Evolutionary conservation across 2,888 invertebrate genomes (phyloP).

Genomic region (Lymantria dispar): DNA sequence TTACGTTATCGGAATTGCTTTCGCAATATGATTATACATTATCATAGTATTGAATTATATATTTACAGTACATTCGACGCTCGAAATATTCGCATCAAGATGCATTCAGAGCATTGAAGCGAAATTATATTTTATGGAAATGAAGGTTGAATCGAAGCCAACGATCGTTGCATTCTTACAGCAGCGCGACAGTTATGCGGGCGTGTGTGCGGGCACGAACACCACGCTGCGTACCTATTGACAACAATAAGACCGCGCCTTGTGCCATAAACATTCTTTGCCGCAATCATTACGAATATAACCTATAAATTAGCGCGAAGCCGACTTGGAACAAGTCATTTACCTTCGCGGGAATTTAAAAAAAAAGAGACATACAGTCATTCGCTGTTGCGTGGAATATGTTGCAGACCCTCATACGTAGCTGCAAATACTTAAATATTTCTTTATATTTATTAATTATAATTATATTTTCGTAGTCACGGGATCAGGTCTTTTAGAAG

Average conservation of each 20-base stretch:
- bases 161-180: conserved; percentile 61
- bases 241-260: conserved; percentile 79
- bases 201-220: conserved; percentile 60
- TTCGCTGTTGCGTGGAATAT: not conserved
- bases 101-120: conserved; percentile 58
- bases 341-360: conserved; percentile 60
- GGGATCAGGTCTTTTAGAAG: too few relatives aligned
- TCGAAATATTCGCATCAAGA: conserved; percentile 55
- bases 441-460: not conserved
- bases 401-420: not conserved
- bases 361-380: conserved; percentile 23
- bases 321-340: conserved; percentile 59
- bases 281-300: conserved; percentile 76
- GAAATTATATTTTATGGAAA: conserved; percentile 77
- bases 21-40: conserved; percentile 38
- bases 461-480: not conserved
- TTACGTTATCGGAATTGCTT: conserved; percentile 45
- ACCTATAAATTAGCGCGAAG: conserved; percentile 74
- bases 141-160: conserved; percentile 74
- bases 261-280: conserved; percentile 77
- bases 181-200: conserved; percentile 65
- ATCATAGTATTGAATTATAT: too few relatives aligned
- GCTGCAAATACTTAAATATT: not conserved
- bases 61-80: too few relatives aligned
- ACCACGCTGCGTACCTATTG: conserved; percentile 57